Evolutionary conservation across 2,113 vertebrate genomes (phyloP), one percentile per base, ranked within the genome.

Genomic region (Atlantisia rogersi): DNA sequence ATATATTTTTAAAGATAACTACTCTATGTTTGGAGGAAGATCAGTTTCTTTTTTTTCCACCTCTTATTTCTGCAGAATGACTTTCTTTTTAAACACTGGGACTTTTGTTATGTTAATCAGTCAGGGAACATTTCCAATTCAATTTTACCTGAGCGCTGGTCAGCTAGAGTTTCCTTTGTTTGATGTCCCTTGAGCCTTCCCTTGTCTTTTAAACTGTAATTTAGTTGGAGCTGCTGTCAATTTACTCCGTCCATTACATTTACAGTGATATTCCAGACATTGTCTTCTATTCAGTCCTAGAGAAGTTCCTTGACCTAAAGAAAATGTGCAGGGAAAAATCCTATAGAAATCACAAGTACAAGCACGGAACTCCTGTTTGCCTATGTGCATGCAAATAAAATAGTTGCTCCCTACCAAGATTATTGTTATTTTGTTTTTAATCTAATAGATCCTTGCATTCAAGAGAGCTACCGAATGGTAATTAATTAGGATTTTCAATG

Each of bases 81-180:
- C 98, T 99, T 99, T 98, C 98, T 98, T 96, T 97, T 98, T 99
- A 99, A 98, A 98, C 98, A 98, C 98, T 96, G 97, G 97, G 98
- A 98, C 98, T 98, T 99, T 99, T 99, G 99, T 99, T 99, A 99
- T 99, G 99, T 98, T 99, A 99, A 99, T 99, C 97, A 98, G 98
- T 96, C 97, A 95, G 99, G 98, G 98, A 99, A 98, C 98, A 98
- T 99, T 99, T 99, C 99, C 99, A 99, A 99, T 99, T 99, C 99
- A 99, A 98, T 99, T 99, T 99, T 99, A 99, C 99, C 98, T 99
- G 99, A 99, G 98, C 98, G 98, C 98, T 99, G 99, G 99, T 99
- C 98, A 99, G 99, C 99, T 98, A 97, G 98, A 98, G 98, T 97
- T 98, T 98, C 98, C 98, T 99, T 99, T 99, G 99, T 99, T 98